Conservation (phyloP, 2,888 invertebrate species). For the Synergus gifuensis region DNA sequence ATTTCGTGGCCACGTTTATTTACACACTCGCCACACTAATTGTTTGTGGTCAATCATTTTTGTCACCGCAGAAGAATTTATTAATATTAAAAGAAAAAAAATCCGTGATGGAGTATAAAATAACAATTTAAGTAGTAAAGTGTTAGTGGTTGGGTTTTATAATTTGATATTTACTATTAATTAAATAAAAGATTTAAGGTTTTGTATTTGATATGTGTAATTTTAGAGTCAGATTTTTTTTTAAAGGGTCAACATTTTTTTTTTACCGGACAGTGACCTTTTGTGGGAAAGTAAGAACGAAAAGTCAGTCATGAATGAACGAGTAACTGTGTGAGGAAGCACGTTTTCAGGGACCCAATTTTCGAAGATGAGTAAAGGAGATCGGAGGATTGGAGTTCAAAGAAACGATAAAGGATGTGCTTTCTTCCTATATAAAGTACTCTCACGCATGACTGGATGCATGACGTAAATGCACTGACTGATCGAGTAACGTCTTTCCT, state of each 20-base stretch:
- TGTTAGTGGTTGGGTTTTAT: background rate
- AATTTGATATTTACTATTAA: background rate
- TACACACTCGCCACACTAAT: conserved; percentile 31
- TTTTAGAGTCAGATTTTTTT: background rate
- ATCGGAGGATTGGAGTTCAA: conserved; percentile 5
- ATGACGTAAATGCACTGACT: conserved; percentile 6
- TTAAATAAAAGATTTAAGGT: too few species aligned
- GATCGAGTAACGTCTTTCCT: background rate
- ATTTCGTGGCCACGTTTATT: conserved; percentile 18
- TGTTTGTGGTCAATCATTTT: conserved; percentile 35
- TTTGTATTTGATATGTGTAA: too few species aligned
- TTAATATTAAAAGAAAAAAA: background rate
- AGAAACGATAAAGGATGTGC: conserved; percentile 35
- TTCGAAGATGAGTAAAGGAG: conserved; percentile 19
- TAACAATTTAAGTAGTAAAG: background rate
- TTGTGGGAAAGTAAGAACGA: background rate
- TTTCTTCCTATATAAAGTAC: conserved; percentile 22
- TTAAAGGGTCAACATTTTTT: background rate
- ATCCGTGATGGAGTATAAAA: background rate
- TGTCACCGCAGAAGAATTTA: conserved; percentile 27
- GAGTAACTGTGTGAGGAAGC: background rate
- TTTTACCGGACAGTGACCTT: background rate
- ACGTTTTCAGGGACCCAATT: background rate
- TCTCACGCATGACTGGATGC: conserved; percentile 30
- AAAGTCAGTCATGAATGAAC: conserved; percentile 8